Conservation (phyloP, 92 coral and sea anemone genomes). For the Phymanthus crucifer region DNA sequence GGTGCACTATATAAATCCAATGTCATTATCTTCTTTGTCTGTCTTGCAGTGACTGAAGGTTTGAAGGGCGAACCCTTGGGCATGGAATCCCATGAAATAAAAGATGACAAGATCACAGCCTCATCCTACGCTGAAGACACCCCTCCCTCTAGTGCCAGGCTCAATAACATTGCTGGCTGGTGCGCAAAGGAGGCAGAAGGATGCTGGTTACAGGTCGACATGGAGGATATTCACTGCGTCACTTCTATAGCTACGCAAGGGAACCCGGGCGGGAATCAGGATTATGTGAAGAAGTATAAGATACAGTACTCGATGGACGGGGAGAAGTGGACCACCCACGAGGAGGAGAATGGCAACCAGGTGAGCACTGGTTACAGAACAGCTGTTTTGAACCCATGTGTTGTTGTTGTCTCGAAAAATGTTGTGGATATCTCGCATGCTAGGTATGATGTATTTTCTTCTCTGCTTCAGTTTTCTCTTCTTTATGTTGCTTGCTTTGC, state of each 20-base stretch:
- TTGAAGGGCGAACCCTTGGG: slow-evolving; percentile 70
- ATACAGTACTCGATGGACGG: slow-evolving; percentile 68
- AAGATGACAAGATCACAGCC: slow-evolving; percentile 63
- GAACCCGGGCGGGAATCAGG: slow-evolving; percentile 76
- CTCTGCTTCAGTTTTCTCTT: too few relatives aligned
- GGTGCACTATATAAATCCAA: not conserved
- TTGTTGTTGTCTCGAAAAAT: too few relatives aligned
- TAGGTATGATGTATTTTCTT: too few relatives aligned
- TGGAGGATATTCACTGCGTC: slow-evolving; percentile 68
- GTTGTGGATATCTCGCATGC: too few relatives aligned
- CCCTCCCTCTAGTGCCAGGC: slow-evolving; percentile 65
- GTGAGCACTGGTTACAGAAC: slow-evolving; percentile 14
- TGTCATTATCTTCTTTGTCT: not conserved
- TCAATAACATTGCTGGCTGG: slow-evolving; percentile 67
- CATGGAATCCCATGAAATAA: slow-evolving; percentile 50
- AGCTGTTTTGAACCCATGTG: not conserved
- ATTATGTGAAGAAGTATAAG: slow-evolving; percentile 72
- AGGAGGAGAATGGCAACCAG: slow-evolving; percentile 73
- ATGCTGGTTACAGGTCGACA: slow-evolving; percentile 65
- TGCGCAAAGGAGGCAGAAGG: slow-evolving; percentile 60
- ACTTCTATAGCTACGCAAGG: slow-evolving; percentile 87
- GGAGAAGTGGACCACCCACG: slow-evolving; percentile 59
- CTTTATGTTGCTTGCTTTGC: too few relatives aligned
- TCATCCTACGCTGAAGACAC: slow-evolving; percentile 75
- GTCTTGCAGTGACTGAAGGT: slow-evolving; percentile 20